These are phyloP conservation scores for Malurus melanocephalus DNA, from an alignment of 2,113 vertebrate species.

Conservation along the genomic window DNA sequence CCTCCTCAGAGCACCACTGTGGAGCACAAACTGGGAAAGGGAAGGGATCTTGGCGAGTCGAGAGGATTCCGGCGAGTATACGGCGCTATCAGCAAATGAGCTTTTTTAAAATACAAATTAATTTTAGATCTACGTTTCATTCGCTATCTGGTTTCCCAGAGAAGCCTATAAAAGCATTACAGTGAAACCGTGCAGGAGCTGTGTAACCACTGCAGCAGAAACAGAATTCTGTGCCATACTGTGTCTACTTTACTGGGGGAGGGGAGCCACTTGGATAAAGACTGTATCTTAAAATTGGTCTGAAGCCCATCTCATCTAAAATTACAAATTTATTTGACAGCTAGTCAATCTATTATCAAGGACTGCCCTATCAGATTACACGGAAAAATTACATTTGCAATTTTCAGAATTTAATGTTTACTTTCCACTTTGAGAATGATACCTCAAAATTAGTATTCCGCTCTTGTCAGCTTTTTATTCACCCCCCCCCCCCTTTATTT, in stretches of 20 bases:
- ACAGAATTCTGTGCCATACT: not conserved
- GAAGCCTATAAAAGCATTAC: not conserved
- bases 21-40: not conserved
- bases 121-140: not conserved
- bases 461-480: constrained; percentile 10
- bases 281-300: constrained; percentile 21
- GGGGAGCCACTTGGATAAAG: constrained; percentile 12
- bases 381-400: constrained; percentile 59
- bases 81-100: not conserved
- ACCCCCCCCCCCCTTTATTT: constrained; percentile 52
- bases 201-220: constrained; percentile 36
- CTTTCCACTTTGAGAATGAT: constrained; percentile 47
- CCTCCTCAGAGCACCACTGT: not conserved
- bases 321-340: constrained; percentile 52
- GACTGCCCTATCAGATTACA: constrained; percentile 44
- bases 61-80: not conserved
- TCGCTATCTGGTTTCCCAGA: not conserved
- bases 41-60: not conserved
- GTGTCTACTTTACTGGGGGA: not conserved
- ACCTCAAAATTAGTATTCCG: constrained; percentile 71
- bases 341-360: constrained; percentile 41
- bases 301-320: constrained; percentile 44
- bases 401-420: constrained; percentile 64
- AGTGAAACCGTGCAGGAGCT: not conserved
- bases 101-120: not conserved